Evolutionary conservation across 2,113 vertebrate genomes (phyloP).

Genomic region (Macaca nemestrina): DNA sequence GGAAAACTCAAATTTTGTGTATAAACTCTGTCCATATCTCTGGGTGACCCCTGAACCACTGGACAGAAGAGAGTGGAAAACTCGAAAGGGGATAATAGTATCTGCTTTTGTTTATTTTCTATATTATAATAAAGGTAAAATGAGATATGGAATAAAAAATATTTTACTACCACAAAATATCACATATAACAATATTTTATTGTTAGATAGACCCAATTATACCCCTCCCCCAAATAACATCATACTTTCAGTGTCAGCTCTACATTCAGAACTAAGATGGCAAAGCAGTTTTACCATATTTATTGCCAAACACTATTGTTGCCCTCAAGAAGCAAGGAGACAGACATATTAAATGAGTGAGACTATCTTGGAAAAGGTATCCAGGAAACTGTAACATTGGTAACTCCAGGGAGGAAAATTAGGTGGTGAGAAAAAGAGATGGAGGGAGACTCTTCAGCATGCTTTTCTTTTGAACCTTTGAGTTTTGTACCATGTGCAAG

Average conservation of each 20-base stretch:
- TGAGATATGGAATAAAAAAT: not conserved
- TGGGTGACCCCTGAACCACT: not conserved
- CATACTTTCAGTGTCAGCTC: not conserved
- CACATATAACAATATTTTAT: not conserved
- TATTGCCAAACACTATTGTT: not conserved
- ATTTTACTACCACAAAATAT: conserved; percentile 4
- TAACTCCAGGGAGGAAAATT: not conserved
- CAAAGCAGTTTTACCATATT: not conserved
- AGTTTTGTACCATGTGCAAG: not conserved
- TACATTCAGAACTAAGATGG: not conserved
- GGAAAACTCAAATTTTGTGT: not conserved
- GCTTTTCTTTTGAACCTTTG: not conserved
- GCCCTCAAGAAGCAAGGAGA: not conserved
- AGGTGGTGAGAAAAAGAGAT: not conserved
- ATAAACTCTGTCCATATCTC: not conserved
- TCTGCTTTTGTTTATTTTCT: not conserved
- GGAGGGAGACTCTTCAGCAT: not conserved
- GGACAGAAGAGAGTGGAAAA: not conserved
- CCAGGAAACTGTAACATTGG: not conserved
- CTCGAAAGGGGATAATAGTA: not conserved
- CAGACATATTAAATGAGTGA: not conserved
- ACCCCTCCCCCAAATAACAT: not conserved
- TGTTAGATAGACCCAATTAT: not conserved
- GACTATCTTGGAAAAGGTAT: not conserved
- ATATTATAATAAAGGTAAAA: not conserved